Conservation (phyloP, 2,888 invertebrate genomes). For the Caenorhabditis afra region DNA sequence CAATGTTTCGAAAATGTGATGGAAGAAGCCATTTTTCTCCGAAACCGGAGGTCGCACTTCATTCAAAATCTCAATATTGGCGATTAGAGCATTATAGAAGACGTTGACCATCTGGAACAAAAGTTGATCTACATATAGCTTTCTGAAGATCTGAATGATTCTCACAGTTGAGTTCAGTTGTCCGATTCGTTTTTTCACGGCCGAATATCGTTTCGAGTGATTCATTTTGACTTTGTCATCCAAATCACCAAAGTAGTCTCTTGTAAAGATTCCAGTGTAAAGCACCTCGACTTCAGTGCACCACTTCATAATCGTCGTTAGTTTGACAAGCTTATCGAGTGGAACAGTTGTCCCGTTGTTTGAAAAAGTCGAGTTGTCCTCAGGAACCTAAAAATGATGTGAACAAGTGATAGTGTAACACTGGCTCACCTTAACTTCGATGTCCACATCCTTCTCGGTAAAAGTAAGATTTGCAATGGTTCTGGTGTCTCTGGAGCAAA, state of each 20-base stretch:
- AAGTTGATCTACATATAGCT: background rate
- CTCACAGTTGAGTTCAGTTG: constrained; percentile 32
- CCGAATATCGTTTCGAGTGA: constrained; percentile 31
- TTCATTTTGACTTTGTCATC: constrained; percentile 32
- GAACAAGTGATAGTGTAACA: background rate
- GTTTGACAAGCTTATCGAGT: constrained; percentile 35
- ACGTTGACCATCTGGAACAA: constrained; percentile 32
- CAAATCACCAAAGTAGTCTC: constrained; percentile 42
- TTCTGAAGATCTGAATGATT: no score
- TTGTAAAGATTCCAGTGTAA: constrained; percentile 30
- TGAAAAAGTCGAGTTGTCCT: constrained; percentile 13
- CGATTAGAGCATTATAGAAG: constrained; percentile 48
- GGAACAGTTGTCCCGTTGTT: constrained; percentile 16
- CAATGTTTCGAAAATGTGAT: constrained; percentile 30
- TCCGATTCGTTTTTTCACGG: constrained; percentile 13
- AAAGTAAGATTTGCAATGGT: constrained; percentile 32
- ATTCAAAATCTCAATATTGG: constrained; percentile 47
- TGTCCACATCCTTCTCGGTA: constrained; percentile 22
- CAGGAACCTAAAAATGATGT: constrained; percentile 12
- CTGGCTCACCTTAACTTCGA: constrained; percentile 25
- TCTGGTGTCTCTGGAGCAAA: constrained; percentile 36
- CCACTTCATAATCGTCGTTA: constrained; percentile 44
- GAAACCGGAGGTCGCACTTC: constrained; percentile 13
- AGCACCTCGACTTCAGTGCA: constrained; percentile 48
- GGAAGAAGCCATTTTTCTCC: constrained; percentile 31